Evolutionary conservation across 2,888 invertebrate genomes (phyloP).

Genomic region (Drosophila borealis): DNA sequence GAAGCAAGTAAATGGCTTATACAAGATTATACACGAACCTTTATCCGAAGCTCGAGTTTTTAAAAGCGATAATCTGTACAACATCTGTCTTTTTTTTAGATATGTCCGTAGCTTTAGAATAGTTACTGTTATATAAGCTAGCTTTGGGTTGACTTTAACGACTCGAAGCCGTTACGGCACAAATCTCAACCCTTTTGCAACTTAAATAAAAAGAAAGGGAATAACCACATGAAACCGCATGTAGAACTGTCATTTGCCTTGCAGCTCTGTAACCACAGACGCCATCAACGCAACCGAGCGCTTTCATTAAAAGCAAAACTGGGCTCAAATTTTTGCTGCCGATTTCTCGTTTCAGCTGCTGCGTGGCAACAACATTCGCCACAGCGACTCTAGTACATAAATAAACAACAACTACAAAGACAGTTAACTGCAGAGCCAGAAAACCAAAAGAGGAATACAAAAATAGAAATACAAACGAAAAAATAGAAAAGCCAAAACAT

Average conservation of each 20-base stretch:
- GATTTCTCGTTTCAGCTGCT: slow-evolving; percentile 52
- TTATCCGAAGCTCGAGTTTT: not conserved
- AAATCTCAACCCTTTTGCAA: not conserved
- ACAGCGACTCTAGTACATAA: slow-evolving; percentile 61
- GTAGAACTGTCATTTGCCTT: slow-evolving; percentile 56
- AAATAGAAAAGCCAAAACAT: slow-evolving; percentile 50
- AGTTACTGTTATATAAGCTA: not conserved
- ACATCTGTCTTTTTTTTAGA: not conserved
- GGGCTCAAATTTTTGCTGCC: slow-evolving; percentile 60
- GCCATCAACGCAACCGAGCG: slow-evolving; percentile 59
- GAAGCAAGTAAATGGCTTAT: too few relatives aligned
- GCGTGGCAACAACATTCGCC: slow-evolving; percentile 31
- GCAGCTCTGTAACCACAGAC: slow-evolving; percentile 59
- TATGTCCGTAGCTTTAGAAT: not conserved
- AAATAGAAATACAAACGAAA: slow-evolving; percentile 9
- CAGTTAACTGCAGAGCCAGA: slow-evolving; percentile 55
- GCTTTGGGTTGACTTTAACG: slow-evolving; percentile 5
- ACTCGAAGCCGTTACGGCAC: slow-evolving; percentile 4
- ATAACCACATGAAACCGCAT: slow-evolving; percentile 50
- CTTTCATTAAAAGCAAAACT: slow-evolving; percentile 76
- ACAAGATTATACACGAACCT: too few relatives aligned
- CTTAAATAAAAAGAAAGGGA: slow-evolving; percentile 1
- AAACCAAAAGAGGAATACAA: slow-evolving; percentile 10
- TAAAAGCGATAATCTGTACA: not conserved
- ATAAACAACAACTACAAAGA: slow-evolving; percentile 58